These are phyloP conservation scores for Rhynchotus rufescens DNA, from an alignment of 2,797 vertebrate species.

Conservation along the genomic window DNA sequence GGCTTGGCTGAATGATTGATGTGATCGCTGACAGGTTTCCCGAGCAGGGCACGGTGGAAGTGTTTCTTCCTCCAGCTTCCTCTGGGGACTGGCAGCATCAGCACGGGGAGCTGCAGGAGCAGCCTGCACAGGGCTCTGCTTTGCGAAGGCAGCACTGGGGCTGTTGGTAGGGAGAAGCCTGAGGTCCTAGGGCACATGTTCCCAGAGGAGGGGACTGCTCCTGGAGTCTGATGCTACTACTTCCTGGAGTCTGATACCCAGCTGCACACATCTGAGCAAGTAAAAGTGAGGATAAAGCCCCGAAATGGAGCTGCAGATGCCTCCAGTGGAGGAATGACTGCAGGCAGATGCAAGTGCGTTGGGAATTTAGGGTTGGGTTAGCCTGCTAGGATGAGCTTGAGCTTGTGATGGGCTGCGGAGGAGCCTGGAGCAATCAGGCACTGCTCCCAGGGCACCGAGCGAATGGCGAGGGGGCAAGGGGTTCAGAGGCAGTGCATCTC, in stretches of 20 bases:
- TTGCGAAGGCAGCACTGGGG: neutral
- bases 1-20: slow-evolving; percentile 1
- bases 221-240: neutral
- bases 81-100: neutral
- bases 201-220: neutral
- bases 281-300: neutral
- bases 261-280: neutral
- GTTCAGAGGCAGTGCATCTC: too few relatives aligned
- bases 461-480: rapidly evolving
- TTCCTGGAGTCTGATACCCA: neutral
- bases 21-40: neutral
- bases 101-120: neutral
- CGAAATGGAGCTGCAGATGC: rapidly evolving
- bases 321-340: neutral
- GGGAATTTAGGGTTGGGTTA: rapidly evolving
- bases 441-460: rapidly evolving
- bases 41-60: neutral
- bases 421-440: neutral
- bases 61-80: neutral
- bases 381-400: neutral
- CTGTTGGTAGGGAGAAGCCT: neutral
- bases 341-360: neutral
- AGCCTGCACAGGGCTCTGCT: neutral
- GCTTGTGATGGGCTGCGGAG: neutral
- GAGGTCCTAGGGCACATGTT: neutral